Conservation (phyloP, 2,797 vertebrate species). For the Poecilia wingei region DNA sequence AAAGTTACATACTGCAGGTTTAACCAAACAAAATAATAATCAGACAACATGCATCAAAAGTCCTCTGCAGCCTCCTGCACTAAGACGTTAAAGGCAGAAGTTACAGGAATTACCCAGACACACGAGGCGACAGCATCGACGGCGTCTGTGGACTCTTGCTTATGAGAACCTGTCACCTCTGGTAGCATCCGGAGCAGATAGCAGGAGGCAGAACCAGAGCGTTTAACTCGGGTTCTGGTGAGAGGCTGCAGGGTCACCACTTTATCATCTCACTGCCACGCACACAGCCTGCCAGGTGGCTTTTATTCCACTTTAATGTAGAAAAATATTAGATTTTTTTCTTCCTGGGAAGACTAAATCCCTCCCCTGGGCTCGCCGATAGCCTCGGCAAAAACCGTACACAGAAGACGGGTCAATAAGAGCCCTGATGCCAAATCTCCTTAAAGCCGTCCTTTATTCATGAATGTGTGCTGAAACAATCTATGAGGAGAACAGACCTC, state of each 20-base stretch:
- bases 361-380: constrained; percentile 69
- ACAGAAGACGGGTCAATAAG: constrained; percentile 74
- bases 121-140: constrained; percentile 48
- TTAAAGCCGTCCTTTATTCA: constrained; percentile 72
- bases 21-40: background rate
- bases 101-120: constrained; percentile 28
- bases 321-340: constrained; percentile 76
- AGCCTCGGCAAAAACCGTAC: constrained; percentile 49
- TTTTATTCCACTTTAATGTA: constrained; percentile 77
- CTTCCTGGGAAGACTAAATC: constrained; percentile 69
- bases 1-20: too few species aligned
- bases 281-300: constrained; percentile 60
- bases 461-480: constrained; percentile 73
- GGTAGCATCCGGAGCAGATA: constrained; percentile 59
- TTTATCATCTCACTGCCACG: constrained; percentile 54
- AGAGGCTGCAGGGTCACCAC: constrained; percentile 66
- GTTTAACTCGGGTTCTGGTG: constrained; percentile 62
- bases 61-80: background rate
- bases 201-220: constrained; percentile 57
- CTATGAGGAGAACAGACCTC: constrained; percentile 39
- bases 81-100: constrained; percentile 16
- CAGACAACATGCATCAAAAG: background rate
- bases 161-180: constrained; percentile 62
- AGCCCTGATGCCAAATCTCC: constrained; percentile 71
- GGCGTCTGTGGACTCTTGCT: constrained; percentile 48